A percentile compares a stretch with the other conserved stretches of the same genome.
phyloP scores from a whole-genome alignment of 2,888 invertebrate genomes.

The Agrilus biguttatus region DNA sequence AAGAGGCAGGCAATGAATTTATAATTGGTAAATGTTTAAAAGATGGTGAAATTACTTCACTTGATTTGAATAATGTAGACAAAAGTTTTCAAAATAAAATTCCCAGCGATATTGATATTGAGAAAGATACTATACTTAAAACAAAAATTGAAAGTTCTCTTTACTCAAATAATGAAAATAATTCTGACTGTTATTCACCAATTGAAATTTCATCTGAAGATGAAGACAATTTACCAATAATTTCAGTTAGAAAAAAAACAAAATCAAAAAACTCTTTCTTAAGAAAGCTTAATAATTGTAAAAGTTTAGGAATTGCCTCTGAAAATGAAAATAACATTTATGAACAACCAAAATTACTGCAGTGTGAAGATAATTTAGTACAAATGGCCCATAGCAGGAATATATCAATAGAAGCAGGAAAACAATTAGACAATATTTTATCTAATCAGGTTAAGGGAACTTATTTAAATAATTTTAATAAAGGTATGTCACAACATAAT shows the following conservation, averaged over 20 bases:
- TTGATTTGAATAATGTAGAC: too few relatives aligned
- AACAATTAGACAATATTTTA: too few relatives aligned
- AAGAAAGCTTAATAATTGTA: neutral
- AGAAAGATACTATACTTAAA: too few relatives aligned
- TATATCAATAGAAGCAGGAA: neutral
- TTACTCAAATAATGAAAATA: too few relatives aligned
- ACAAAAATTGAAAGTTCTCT: too few relatives aligned
- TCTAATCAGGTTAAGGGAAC: neutral
- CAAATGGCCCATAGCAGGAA: neutral
- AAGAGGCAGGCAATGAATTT: too few relatives aligned
- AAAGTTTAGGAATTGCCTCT: neutral
- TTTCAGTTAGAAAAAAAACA: neutral
- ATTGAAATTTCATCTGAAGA: neutral
- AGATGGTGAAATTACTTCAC: too few relatives aligned
- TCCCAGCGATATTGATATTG: too few relatives aligned
- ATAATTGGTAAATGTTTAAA: too few relatives aligned
- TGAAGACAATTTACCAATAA: neutral
- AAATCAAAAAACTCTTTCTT: neutral
- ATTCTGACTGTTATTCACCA: too few relatives aligned
- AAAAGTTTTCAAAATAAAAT: too few relatives aligned
- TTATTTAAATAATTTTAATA: neutral
- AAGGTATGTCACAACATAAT: neutral
- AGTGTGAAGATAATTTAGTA: neutral
- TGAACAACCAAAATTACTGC: neutral
- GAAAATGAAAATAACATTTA: neutral